These are phyloP conservation scores for Drosophila testacea DNA, from an alignment of 2,888 invertebrate species.

Conservation along the genomic window DNA sequence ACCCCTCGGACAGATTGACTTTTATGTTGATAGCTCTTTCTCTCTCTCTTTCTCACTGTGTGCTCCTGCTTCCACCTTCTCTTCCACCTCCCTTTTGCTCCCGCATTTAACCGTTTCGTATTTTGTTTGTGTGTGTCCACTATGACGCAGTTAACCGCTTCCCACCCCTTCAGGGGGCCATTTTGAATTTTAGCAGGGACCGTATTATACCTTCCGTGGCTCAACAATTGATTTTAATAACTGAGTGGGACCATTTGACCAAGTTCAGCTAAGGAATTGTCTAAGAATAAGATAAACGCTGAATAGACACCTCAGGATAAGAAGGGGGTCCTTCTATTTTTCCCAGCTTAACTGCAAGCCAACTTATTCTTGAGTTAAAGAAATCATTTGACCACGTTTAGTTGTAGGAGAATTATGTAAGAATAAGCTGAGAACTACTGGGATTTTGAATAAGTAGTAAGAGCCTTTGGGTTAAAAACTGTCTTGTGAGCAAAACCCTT, in stretches of 20 bases:
- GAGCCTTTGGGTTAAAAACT: too few relatives aligned
- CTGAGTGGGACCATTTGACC: slow-evolving; percentile 34
- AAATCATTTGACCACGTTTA: not conserved
- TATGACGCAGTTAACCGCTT: slow-evolving; percentile 51
- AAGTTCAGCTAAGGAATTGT: slow-evolving; percentile 18
- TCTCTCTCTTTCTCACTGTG: slow-evolving; percentile 7
- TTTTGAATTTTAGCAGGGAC: slow-evolving; percentile 61
- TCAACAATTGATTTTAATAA: slow-evolving; percentile 63
- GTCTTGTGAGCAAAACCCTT: too few relatives aligned
- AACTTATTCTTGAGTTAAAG: not conserved
- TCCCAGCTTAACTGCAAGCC: not conserved
- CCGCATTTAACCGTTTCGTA: slow-evolving; percentile 12
- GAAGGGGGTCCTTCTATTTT: not conserved
- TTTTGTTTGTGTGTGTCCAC: slow-evolving; percentile 53
- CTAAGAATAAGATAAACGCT: slow-evolving; percentile 3
- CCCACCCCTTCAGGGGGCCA: slow-evolving; percentile 68
- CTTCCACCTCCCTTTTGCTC: slow-evolving; percentile 1
- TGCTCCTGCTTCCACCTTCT: slow-evolving; percentile 4
- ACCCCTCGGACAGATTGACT: slow-evolving; percentile 77
- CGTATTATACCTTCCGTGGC: slow-evolving; percentile 43
- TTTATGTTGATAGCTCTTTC: slow-evolving; percentile 65
- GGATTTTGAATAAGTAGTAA: not conserved
- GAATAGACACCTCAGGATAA: not conserved
- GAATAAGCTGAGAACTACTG: not conserved
- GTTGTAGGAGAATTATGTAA: not conserved